phyloP scores from a whole-genome alignment of 92 coral and sea anemone genomes.

The Pocillopora grandis region DNA sequence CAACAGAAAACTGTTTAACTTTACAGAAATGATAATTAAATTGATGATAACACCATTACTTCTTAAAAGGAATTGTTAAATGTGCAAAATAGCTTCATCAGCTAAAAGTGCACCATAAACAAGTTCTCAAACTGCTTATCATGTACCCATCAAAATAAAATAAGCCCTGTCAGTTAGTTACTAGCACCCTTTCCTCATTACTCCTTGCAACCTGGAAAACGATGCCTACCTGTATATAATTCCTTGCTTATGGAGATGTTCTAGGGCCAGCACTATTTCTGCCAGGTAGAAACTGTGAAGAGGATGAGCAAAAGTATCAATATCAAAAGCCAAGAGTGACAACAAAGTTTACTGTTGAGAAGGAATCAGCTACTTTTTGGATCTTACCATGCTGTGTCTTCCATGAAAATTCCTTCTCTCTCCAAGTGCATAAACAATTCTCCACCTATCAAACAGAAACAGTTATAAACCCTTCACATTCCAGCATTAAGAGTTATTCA shows the following conservation, averaged over 20 bases:
- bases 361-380: neutral
- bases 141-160: too few species aligned
- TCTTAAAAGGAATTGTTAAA: too few species aligned
- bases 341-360: neutral
- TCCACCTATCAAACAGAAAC: constrained; percentile 67
- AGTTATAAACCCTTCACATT: neutral
- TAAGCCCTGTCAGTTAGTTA: too few species aligned
- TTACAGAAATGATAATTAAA: too few species aligned
- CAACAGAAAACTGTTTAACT: too few species aligned
- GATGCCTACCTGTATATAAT: constrained; percentile 86
- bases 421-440: constrained; percentile 99
- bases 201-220: neutral
- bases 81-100: too few species aligned
- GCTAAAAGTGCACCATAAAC: too few species aligned
- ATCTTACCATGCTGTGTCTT: constrained; percentile 94
- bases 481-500: too few species aligned
- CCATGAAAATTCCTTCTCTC: constrained; percentile 98
- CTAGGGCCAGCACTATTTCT: constrained; percentile 90
- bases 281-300: constrained; percentile 82
- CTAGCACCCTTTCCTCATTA: too few species aligned
- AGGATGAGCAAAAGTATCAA: neutral
- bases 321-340: neutral
- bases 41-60: too few species aligned
- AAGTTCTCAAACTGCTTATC: too few species aligned
- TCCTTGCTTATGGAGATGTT: constrained; percentile 97